Evolutionary conservation across 2,113 vertebrate species (phyloP).

Genomic region (Rhizomys pruinosus): DNA sequence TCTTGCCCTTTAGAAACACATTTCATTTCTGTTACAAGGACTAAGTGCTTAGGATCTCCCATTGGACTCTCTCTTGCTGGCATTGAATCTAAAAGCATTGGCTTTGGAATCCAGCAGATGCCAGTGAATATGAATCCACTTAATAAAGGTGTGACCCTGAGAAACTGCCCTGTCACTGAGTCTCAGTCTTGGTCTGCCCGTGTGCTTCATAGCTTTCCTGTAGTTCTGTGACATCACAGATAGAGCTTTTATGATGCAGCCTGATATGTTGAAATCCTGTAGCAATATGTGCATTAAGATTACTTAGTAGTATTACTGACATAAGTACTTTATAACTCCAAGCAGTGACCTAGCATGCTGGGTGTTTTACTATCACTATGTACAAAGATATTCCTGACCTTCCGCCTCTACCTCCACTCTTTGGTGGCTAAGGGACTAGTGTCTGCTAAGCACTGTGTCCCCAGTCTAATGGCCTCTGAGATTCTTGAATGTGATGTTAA

Average conservation of each 20-base stretch:
- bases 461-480: not conserved
- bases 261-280: not conserved
- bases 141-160: not conserved
- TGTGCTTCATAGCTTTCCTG: not conserved
- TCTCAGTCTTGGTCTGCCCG: not conserved
- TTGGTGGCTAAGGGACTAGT: not conserved
- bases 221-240: not conserved
- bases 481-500: not conserved
- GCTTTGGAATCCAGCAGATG: not conserved
- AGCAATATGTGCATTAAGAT: not conserved
- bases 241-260: not conserved
- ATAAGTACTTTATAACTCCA: constrained; percentile 4
- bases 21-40: not conserved
- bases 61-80: not conserved
- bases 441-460: not conserved
- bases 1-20: not conserved
- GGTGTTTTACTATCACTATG: not conserved
- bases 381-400: not conserved
- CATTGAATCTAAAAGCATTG: not conserved
- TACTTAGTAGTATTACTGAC: not conserved
- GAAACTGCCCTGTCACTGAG: not conserved
- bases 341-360: not conserved
- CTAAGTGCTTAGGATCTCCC: not conserved
- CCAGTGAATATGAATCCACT: not conserved
- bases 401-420: not conserved